These are phyloP conservation scores for Tetragnatha versicolor DNA, from an alignment of 1,140 invertebrate genomes.

Conservation along the genomic window DNA sequence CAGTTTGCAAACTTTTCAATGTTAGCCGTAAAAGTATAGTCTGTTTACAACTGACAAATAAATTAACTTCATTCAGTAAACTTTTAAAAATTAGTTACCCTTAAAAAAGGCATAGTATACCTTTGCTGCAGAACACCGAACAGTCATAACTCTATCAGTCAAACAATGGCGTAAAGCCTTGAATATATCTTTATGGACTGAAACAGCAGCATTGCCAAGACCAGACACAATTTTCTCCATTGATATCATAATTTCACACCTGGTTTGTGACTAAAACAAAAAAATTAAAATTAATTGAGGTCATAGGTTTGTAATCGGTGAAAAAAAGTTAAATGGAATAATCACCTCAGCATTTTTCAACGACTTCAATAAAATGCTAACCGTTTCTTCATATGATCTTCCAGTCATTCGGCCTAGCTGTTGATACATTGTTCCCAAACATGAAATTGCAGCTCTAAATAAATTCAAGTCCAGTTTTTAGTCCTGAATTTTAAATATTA, in stretches of 20 bases:
- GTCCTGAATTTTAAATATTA: too few relatives aligned
- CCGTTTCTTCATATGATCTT: slow-evolving; percentile 96
- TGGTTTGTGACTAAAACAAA: slow-evolving; percentile 77
- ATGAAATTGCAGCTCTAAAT: slow-evolving; percentile 91
- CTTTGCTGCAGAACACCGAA: slow-evolving; percentile 84
- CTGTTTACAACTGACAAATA: too few relatives aligned
- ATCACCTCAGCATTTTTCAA: slow-evolving; percentile 87
- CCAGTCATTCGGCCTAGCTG: slow-evolving; percentile 98
- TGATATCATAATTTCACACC: slow-evolving; percentile 96
- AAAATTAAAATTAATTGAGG: neutral
- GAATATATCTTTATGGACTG: slow-evolving; percentile 91
- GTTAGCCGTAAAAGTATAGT: too few relatives aligned
- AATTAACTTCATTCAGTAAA: neutral
- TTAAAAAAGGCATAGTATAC: slow-evolving; percentile 65
- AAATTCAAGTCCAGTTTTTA: too few relatives aligned
- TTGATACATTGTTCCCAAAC: slow-evolving; percentile 96
- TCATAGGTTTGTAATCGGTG: neutral
- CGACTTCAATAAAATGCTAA: slow-evolving; percentile 88
- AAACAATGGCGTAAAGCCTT: slow-evolving; percentile 85
- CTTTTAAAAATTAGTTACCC: neutral
- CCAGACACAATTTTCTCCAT: slow-evolving; percentile 90
- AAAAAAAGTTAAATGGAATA: neutral
- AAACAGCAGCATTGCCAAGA: slow-evolving; percentile 85
- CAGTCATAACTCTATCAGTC: slow-evolving; percentile 88
- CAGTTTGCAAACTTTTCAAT: too few relatives aligned